Evolutionary conservation across 2,888 invertebrate species (phyloP), one percentile per base, ranked within the genome.

Genomic region (Drosophila vallismaia): DNA sequence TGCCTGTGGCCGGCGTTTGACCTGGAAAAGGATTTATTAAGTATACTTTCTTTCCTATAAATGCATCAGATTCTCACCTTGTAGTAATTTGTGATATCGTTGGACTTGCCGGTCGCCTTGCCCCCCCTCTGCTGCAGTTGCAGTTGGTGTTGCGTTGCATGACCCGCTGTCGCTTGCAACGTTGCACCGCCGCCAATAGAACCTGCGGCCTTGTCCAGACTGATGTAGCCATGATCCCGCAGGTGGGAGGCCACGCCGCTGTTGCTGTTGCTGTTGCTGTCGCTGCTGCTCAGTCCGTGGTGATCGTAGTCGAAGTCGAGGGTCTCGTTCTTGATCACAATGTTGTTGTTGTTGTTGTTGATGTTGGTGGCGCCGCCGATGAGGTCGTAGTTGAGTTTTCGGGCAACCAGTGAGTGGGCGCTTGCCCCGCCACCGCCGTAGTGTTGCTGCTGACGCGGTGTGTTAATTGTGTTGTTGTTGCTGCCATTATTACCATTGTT

Each of bases 141-240:
- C 54, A 40, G 62, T 31, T 51, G 57, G 2, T 52, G 52, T 6
- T 46, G 80, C 44, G 73, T 74, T 55, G 66, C 44, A 62, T 56
- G 74, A 59, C 54, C 38, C 58, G 74, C 51, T 56, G 77, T 52
- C 62, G 79, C 57, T 63, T 76, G 40, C 55, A 75, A 56, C 93
- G 93, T 62, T 53, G 63, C 50, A 44, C 93, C 93, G 88, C 94
- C 59, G 2, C 19, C 19, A 19, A 19, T 2, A 19, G 19, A 19
- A 19, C 19, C 19, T 19, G 19, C 19, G 19, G 19, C 19, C 93
- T 92, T 88, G 94, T 93, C 91, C 94, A 76, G 70, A 72, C 79
- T 86, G 78, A 96, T 96, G 92, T 97, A 97, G 82, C 96, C 96
- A 90, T 97, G 97, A 92, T 97, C 97, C 85, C 96, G 93, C 86